These are phyloP conservation scores for Tautogolabrus adspersus DNA, from an alignment of 2,113 vertebrate genomes.

Conservation along the genomic window DNA sequence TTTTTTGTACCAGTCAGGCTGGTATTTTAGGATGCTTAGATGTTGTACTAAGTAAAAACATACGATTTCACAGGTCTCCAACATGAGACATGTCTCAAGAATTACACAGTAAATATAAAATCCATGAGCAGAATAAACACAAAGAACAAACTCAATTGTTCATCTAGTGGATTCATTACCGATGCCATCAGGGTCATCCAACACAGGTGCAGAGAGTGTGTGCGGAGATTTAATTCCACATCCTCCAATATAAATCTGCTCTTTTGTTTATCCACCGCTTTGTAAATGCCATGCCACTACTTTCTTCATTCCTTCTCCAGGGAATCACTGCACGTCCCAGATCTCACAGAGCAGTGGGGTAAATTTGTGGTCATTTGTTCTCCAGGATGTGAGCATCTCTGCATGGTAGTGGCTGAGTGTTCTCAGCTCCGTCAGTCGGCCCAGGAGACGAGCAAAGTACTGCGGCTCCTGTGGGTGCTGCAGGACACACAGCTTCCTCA, in stretches of 20 bases:
- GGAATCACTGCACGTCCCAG: slow-evolving; percentile 94
- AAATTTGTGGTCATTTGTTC: slow-evolving; percentile 94
- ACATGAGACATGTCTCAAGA: not conserved
- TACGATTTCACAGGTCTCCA: slow-evolving; percentile 1
- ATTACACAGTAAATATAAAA: slow-evolving; percentile 13
- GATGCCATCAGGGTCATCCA: slow-evolving; percentile 3
- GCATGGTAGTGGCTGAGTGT: slow-evolving; percentile 97
- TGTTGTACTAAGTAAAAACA: slow-evolving; percentile 3
- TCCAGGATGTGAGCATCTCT: slow-evolving; percentile 97
- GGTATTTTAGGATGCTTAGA: not conserved
- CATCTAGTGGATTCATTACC: slow-evolving; percentile 2
- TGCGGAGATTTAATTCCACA: slow-evolving; percentile 13
- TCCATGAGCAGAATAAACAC: slow-evolving; percentile 20
- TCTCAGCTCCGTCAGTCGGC: slow-evolving; percentile 93
- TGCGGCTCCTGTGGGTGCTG: slow-evolving; percentile 91
- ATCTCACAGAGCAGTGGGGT: slow-evolving; percentile 98
- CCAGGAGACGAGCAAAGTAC: slow-evolving; percentile 95
- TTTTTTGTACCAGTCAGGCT: slow-evolving; percentile 20
- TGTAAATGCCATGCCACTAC: not conserved
- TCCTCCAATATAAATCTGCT: slow-evolving; percentile 23
- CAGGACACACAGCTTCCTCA: slow-evolving; percentile 92
- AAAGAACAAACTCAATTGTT: slow-evolving; percentile 8
- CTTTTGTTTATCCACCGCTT: not conserved
- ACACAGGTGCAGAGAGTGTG: slow-evolving; percentile 7
- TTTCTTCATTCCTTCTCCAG: not conserved